Base-by-base conservation (phyloP, 1,140 invertebrate species). In the Vanessa tameamea region DNA sequence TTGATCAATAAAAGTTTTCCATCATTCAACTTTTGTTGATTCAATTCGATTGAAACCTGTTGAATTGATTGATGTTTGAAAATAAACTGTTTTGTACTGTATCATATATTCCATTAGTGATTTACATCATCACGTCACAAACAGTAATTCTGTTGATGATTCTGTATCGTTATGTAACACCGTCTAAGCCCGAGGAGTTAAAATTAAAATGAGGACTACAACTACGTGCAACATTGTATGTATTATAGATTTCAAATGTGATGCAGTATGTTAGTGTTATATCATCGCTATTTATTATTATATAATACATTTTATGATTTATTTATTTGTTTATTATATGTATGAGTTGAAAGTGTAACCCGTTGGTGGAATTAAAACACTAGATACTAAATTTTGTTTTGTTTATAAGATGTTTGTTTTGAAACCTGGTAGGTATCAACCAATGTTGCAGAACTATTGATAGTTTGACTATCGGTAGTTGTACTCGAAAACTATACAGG, bases 241-340 rank as follows among this genome's bases (percentile, higher is more conserved):
- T 55, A 55, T 55, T 55, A 55, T 55, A 55, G 53, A 55, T 55
- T 7, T 16, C 15, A 55, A 50, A 50, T 55, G 53, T 55, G 53
- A 55, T 55, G 53, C 37, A 43, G 37, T 55, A 55, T 55, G 53
- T 20, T 55, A 55, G 53, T 55, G 15, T 50, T 50, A n/a, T 13
- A 50, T 16, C 53, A 55, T 20, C n/a, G 16, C 16, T 16, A 55
- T 20, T 55, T 55, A 16, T 20, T 55, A n/a, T 50, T 48, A 50
- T 50, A 50, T 15, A 50, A 50, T 50, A 50, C 12, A 50, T 50
- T 50, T 50, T 50, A 14, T 50, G 4, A 50, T 50, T 50, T 50
- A 50, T 50, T 50, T 50, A 48, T 48, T 48, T 48, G 13, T 50
- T 50, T 50, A 50, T n/a, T 50, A 50, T n/a, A 50, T 50, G 48